These are phyloP conservation scores for Actinostola sp. DNA, from an alignment of 92 coral and sea anemone species.

Conservation along the genomic window DNA sequence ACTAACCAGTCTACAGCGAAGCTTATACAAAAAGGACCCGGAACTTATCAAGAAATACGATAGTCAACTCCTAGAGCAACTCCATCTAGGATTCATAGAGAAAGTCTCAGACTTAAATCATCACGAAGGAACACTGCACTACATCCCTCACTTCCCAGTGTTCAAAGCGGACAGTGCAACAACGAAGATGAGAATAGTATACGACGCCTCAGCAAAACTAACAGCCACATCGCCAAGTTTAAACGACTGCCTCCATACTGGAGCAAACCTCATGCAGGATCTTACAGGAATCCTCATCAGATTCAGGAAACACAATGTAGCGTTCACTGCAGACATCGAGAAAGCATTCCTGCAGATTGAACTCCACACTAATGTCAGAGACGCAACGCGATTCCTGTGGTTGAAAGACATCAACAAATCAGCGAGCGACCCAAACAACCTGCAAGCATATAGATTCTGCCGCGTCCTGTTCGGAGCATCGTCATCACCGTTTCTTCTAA, in stretches of 20 bases:
- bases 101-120: constrained; percentile 17
- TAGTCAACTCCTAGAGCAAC: constrained; percentile 43
- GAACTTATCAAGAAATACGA: constrained; percentile 29
- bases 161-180: constrained; percentile 55
- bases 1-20: constrained; percentile 30
- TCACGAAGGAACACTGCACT: constrained; percentile 40
- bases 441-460: constrained; percentile 35
- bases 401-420: constrained; percentile 33
- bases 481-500: constrained; percentile 49
- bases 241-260: constrained; percentile 38
- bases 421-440: constrained; percentile 2
- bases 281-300: constrained; percentile 28
- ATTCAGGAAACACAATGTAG: constrained; percentile 30
- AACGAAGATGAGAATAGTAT: constrained; percentile 45
- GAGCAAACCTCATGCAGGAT: constrained; percentile 34
- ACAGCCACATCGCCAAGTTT: constrained; percentile 21
- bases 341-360: constrained; percentile 44
- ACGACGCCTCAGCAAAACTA: constrained; percentile 39
- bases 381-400: constrained; percentile 34
- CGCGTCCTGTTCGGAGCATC: constrained; percentile 61
- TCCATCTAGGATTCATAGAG: constrained; percentile 45
- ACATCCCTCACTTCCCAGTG: constrained; percentile 54
- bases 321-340: constrained; percentile 40
- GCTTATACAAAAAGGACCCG: constrained; percentile 30
- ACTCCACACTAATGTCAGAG: constrained; percentile 14